These are phyloP conservation scores for Parotia lawesii DNA, from an alignment of 2,113 vertebrate species.

Conservation along the genomic window DNA sequence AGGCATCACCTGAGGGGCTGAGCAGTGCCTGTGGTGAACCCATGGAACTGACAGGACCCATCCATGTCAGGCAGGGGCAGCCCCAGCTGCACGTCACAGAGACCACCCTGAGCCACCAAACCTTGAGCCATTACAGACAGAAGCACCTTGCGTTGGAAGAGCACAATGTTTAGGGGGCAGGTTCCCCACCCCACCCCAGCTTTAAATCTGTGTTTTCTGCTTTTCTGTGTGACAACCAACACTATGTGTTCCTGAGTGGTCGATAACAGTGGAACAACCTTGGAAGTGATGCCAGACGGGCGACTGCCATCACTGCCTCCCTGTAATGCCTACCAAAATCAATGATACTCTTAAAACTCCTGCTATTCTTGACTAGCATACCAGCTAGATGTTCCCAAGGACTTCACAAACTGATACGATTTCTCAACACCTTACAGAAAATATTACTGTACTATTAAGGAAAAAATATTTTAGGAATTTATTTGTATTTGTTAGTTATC, in stretches of 20 bases:
- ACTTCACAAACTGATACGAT: not conserved
- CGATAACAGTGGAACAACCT: not conserved
- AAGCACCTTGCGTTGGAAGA: not conserved
- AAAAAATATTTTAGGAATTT: not conserved
- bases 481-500: not conserved
- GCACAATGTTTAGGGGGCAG: rapidly evolving
- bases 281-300: not conserved
- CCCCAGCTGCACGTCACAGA: rapidly evolving
- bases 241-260: not conserved
- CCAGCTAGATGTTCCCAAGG: not conserved
- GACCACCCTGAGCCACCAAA: not conserved
- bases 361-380: not conserved
- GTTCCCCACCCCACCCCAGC: not conserved
- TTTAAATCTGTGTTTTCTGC: not conserved
- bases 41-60: rapidly evolving
- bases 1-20: rapidly evolving
- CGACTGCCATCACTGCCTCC: rapidly evolving
- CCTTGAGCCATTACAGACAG: not conserved
- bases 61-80: rapidly evolving
- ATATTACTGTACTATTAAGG: not conserved
- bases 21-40: rapidly evolving
- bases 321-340: not conserved
- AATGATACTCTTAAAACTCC: not conserved
- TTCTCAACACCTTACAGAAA: not conserved
- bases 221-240: not conserved